Evolutionary conservation across 2,888 invertebrate species (phyloP).

Genomic region (Polymixis flavicincta): DNA sequence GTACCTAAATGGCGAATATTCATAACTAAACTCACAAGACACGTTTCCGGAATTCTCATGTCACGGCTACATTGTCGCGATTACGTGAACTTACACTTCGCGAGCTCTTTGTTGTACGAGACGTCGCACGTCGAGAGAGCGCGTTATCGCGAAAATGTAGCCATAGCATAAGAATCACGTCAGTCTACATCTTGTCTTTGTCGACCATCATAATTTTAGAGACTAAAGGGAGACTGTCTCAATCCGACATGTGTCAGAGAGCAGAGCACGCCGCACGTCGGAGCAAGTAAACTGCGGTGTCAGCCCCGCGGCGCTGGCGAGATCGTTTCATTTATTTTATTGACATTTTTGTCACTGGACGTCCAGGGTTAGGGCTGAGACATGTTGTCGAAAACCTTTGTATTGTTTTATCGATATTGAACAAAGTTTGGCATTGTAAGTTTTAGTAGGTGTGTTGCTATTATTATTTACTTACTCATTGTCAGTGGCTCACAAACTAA

Average conservation of each 20-base stretch:
- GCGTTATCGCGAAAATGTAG: background rate
- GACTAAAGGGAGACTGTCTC: slow-evolving; percentile 11
- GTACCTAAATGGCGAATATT: background rate
- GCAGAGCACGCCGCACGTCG: slow-evolving; percentile 4
- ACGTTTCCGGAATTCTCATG: background rate
- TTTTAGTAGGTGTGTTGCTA: too few species aligned
- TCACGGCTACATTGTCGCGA: background rate
- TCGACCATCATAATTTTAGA: slow-evolving; percentile 2
- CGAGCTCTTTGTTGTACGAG: background rate
- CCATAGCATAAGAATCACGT: background rate
- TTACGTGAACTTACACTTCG: background rate
- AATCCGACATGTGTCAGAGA: slow-evolving; percentile 47
- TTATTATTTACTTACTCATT: background rate
- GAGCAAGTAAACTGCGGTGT: slow-evolving; percentile 33
- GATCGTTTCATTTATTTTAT: slow-evolving; percentile 81
- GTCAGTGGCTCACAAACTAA: background rate
- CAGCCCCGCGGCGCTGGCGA: slow-evolving; percentile 51
- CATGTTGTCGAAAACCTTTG: background rate
- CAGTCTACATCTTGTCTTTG: background rate
- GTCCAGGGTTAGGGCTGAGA: slow-evolving; percentile 34
- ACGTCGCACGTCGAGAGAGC: too few species aligned
- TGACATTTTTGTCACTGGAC: slow-evolving; percentile 75
- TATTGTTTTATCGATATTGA: background rate
- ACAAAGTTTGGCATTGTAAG: too few species aligned
- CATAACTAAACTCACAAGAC: background rate